phyloP scores from a whole-genome alignment of 2,797 vertebrate genomes.

The Sarcophilus harrisii region DNA sequence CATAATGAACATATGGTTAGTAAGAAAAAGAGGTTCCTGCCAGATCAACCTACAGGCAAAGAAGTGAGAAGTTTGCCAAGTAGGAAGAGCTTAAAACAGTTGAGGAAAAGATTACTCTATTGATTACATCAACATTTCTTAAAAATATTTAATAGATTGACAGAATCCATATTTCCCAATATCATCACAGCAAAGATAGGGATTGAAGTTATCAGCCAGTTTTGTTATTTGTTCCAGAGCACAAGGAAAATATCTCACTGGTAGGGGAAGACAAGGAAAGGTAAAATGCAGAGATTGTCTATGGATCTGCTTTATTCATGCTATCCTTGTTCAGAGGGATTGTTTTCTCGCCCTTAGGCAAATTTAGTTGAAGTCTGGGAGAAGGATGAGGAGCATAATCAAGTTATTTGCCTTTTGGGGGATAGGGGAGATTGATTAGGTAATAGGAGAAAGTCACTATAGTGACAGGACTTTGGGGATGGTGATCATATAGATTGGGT shows the following conservation, averaged over 20 bases:
- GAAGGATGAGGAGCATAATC: background rate
- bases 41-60: background rate
- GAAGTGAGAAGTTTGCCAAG: background rate
- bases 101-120: background rate
- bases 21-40: conserved; percentile 24
- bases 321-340: background rate
- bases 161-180: background rate
- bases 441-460: background rate
- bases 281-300: background rate
- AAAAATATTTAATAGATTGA: background rate
- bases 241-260: background rate
- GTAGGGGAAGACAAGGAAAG: background rate
- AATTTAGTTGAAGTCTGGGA: background rate
- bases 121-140: background rate
- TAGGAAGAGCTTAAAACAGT: conserved; percentile 9
- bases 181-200: background rate
- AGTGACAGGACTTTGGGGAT: background rate
- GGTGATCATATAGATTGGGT: background rate
- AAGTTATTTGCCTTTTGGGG: background rate
- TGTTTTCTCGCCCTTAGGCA: background rate
- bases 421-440: background rate
- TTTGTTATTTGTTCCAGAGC: background rate
- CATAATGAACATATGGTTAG: background rate
- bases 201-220: background rate
- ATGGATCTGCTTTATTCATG: background rate